A percentile compares a stretch with the other conserved stretches of the same genome.
Conservation (phyloP, 1,140 invertebrate species). For the Lepidurus apus region DNA sequence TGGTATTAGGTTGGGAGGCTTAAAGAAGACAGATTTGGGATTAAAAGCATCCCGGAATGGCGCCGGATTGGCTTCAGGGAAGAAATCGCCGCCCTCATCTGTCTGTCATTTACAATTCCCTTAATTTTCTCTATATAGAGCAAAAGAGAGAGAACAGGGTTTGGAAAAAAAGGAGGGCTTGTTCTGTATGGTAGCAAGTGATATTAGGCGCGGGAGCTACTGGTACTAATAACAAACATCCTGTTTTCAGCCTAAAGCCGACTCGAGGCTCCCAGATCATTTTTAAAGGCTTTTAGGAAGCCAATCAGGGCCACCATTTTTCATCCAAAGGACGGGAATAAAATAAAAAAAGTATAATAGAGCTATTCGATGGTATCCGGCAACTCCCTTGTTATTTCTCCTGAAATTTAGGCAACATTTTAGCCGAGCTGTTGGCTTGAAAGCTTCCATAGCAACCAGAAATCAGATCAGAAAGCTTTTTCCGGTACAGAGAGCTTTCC, state of each 20-base stretch:
- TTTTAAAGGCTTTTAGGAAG: conserved; percentile 2
- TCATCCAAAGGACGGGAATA: no score
- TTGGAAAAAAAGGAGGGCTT: background rate
- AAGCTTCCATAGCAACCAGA: background rate
- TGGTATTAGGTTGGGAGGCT: background rate
- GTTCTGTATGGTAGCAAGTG: background rate
- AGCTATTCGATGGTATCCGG: no score
- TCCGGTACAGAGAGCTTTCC: background rate
- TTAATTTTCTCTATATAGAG: conserved; percentile 7
- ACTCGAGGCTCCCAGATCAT: background rate
- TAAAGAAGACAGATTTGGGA: background rate
- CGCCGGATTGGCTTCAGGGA: background rate
- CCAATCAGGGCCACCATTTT: background rate
- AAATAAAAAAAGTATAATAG: no score
- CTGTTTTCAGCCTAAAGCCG: background rate
- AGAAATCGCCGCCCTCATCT: background rate
- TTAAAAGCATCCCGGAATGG: background rate
- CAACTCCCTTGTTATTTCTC: no score
- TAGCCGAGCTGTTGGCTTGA: background rate
- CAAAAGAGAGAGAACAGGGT: background rate
- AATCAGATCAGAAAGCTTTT: conserved; percentile 15
- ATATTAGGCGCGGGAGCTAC: conserved; percentile 20
- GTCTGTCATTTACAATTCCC: background rate
- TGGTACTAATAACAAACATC: conserved; percentile 18
- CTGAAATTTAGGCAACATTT: no score